Percentiles rank a stretch among this genome's conserved stretches.
Evolutionary conservation across 2,888 invertebrate species (phyloP).

Genomic region (Galeruca laticollis): DNA sequence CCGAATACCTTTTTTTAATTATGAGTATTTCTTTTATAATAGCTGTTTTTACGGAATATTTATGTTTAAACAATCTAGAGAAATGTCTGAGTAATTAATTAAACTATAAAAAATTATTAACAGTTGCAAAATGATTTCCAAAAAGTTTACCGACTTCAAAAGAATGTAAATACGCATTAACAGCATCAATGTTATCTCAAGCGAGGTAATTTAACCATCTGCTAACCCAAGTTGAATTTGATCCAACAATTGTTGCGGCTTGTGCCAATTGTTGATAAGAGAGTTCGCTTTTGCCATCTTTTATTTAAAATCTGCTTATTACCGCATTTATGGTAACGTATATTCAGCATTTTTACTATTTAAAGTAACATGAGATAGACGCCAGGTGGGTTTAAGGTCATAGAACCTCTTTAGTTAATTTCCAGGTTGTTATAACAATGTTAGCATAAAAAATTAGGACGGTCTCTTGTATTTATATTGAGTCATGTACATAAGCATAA

Average conservation of each 20-base stretch:
- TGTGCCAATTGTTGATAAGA: constrained; percentile 44
- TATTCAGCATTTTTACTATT: constrained; percentile 11
- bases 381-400: constrained; percentile 24
- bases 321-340: neutral
- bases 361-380: constrained; percentile 23
- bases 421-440: neutral
- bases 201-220: constrained; percentile 28
- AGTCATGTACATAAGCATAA: neutral
- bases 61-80: no score
- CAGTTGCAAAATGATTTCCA: neutral
- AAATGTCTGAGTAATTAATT: no score
- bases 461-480: constrained; percentile 4
- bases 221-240: constrained; percentile 40
- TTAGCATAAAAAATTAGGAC: neutral
- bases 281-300: constrained; percentile 25
- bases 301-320: constrained; percentile 14
- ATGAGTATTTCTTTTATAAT: no score
- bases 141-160: constrained; percentile 9
- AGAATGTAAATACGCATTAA: constrained; percentile 21
- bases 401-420: constrained; percentile 18
- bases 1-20: no score
- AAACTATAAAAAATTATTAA: no score
- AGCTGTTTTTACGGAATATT: no score
- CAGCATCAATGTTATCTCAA: constrained; percentile 23
- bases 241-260: constrained; percentile 45